Evolutionary conservation across 2,797 vertebrate genomes (phyloP), one percentile per base, ranked within the genome.

Genomic region (Microchirus variegatus): DNA sequence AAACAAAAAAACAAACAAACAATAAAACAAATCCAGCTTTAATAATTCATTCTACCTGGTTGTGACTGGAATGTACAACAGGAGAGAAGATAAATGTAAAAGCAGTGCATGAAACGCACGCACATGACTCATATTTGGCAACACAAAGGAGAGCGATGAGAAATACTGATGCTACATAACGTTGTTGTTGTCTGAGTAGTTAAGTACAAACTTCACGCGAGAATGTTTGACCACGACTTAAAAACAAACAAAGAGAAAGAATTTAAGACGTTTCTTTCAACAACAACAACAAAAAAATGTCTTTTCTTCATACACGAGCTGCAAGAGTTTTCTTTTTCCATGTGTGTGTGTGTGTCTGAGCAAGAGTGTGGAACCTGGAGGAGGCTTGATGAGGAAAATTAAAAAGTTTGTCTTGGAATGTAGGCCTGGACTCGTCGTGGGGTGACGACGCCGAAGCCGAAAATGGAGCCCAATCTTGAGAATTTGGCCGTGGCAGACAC

Each of bases 341-440:
- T 42, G 13, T 42, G 59, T 67, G 12, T 45, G 46, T 43, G 62
- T 50, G 50, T 57, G 52, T 68, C 46, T 40, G 82, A 80, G 71
- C 71, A 36, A 72, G 22, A 67, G 76, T 64, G 84, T 68, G 80
- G 79, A 67, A 82, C 47, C 40, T 22, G 22, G 22, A 37, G 67
- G 60, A 76, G 66, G 77, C 56, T 70, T 71, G 77, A 79, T 77
- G 81, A 80, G 72, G 75, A 80, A 80, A 84, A 69, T 38, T 18
- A 14, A 77, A 70, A 90, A 91, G 89, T 92, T 91, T 83, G 76
- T 90, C 87, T 92, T 91, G 95, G 95, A 95, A 96, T 92, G 93
- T 91, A 37, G 84, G 89, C 92, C 85, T 67, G 85, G 87, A 65
- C 70, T 85, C 68, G 47, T 87, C 68, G 69, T 84, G 53, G 22